Evolutionary conservation across 2,888 invertebrate species (phyloP).

Genomic region (Drosophila macrospina): DNA sequence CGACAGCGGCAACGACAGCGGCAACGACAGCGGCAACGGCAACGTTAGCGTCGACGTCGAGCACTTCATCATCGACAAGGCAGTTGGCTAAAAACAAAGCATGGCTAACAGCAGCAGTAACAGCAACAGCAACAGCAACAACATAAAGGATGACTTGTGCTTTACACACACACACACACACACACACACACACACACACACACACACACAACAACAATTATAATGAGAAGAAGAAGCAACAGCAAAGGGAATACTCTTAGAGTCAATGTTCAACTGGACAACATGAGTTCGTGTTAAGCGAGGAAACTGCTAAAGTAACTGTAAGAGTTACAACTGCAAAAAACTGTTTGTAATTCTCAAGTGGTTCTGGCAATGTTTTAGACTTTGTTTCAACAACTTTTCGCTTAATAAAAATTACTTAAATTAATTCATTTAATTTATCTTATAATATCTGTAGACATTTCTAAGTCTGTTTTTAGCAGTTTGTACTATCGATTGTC

Average conservation of each 20-base stretch:
- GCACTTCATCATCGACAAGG: constrained; percentile 76
- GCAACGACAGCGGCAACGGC: too few species aligned
- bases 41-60: constrained; percentile 44
- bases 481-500: too few species aligned
- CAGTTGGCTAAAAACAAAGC: constrained; percentile 76
- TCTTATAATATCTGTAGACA: too few species aligned
- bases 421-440: too few species aligned
- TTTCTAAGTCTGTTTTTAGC: too few species aligned
- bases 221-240: too few species aligned
- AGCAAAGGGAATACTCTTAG: constrained; percentile 9
- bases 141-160: constrained; percentile 13
- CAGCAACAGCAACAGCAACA: constrained; percentile 15
- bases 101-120: constrained; percentile 25
- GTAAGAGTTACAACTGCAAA: too few species aligned
- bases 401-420: too few species aligned
- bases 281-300: not conserved
- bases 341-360: not conserved
- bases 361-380: too few species aligned
- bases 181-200: constrained; percentile 6
- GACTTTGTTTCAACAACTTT: too few species aligned
- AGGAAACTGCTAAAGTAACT: not conserved
- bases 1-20: too few species aligned
- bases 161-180: constrained; percentile 6
- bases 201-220: too few species aligned
- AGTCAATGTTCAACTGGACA: constrained; percentile 5